These are phyloP conservation scores for Nemotelus nigrinus DNA, from an alignment of 2,888 invertebrate genomes.

Conservation along the genomic window DNA sequence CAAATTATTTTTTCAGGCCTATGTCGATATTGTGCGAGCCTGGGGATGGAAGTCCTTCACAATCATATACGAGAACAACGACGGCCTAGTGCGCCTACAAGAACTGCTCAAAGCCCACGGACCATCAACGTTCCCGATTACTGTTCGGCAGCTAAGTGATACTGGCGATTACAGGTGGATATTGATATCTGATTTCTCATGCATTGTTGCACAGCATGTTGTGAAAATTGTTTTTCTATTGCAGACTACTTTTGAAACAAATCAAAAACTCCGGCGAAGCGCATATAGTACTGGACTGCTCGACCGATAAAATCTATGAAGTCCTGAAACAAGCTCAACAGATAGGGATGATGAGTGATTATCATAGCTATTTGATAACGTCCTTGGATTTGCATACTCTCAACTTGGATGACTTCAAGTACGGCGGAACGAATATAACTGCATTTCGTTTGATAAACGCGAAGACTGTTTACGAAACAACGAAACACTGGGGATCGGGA, in stretches of 20 bases:
- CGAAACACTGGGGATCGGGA: conserved; percentile 77
- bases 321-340: conserved; percentile 94
- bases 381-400: conserved; percentile 92
- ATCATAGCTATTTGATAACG: conserved; percentile 93
- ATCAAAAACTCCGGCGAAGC: conserved; percentile 92
- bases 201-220: not conserved
- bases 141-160: conserved; percentile 85
- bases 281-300: conserved; percentile 89
- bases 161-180: conserved; percentile 84
- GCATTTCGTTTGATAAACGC: conserved; percentile 91
- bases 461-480: conserved; percentile 79
- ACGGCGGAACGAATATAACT: conserved; percentile 95
- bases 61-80: conserved; percentile 95
- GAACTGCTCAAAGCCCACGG: conserved; percentile 89
- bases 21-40: conserved; percentile 87
- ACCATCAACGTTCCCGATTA: conserved; percentile 83
- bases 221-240: not conserved
- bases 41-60: conserved; percentile 97
- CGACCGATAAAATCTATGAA: conserved; percentile 84
- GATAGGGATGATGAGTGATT: conserved; percentile 96
- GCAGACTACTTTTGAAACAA: conserved; percentile 86
- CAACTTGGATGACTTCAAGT: conserved; percentile 91
- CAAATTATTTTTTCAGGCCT: conserved; percentile 73
- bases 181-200: conserved; percentile 20
- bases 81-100: conserved; percentile 87